A percentile compares a stretch with the other conserved stretches of the same genome.
Evolutionary conservation across 2,113 vertebrate species (phyloP).

Genomic region (Pogonocichla stellata): DNA sequence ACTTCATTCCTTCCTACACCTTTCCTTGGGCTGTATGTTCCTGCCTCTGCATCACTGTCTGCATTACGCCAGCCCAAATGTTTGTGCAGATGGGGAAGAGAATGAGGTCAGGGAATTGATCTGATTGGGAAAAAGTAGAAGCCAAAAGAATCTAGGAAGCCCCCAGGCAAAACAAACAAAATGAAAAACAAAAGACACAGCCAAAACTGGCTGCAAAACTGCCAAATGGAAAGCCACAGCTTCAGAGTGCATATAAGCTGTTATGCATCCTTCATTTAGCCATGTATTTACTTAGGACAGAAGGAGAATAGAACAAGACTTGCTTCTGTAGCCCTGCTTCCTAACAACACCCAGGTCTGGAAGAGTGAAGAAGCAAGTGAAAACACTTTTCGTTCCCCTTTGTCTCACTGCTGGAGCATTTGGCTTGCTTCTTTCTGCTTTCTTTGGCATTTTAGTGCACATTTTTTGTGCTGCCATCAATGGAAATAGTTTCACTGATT

Average conservation of each 20-base stretch:
- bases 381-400: background rate
- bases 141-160: constrained; percentile 44
- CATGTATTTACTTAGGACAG: background rate
- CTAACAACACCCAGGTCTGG: background rate
- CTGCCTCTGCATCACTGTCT: background rate
- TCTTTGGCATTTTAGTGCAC: background rate
- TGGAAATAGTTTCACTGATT: background rate
- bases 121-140: background rate
- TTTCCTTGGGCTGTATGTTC: background rate
- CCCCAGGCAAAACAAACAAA: constrained; percentile 25
- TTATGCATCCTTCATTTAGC: background rate
- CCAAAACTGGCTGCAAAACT: constrained; percentile 23
- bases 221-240: constrained; percentile 29
- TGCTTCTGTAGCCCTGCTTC: background rate
- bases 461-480: background rate
- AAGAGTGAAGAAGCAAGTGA: fast-evolving
- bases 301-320: background rate
- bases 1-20: background rate
- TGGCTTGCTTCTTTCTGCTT: background rate
- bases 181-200: background rate
- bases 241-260: background rate
- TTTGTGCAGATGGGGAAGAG: constrained; percentile 46
- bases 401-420: background rate
- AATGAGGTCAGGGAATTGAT: background rate
- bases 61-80: constrained; percentile 31